These are phyloP conservation scores for Anser brachyrhynchus DNA, from an alignment of 2,113 vertebrate species.

Conservation along the genomic window DNA sequence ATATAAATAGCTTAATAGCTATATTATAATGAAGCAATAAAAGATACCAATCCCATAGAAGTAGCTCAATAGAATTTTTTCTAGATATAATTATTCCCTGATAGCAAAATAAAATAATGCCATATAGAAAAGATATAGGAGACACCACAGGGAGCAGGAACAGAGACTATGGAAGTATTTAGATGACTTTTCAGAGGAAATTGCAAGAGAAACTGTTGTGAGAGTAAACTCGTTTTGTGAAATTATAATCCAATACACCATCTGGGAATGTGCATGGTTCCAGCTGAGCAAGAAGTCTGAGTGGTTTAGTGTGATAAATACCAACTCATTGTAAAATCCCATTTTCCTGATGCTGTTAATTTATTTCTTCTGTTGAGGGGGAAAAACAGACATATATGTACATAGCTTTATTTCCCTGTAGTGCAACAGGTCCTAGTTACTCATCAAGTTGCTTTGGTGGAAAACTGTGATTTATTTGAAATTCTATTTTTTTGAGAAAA, in stretches of 20 bases:
- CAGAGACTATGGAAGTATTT: conserved; percentile 15
- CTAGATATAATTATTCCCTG: not conserved
- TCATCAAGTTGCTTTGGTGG: not conserved
- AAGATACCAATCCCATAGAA: not conserved
- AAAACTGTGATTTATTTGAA: not conserved
- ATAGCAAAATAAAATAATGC: not conserved
- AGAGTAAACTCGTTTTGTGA: conserved; percentile 33
- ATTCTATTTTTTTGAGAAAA: not conserved
- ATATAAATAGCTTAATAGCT: not conserved
- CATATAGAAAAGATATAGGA: not conserved
- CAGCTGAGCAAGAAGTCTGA: conserved; percentile 49
- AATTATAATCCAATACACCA: conserved; percentile 63
- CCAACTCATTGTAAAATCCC: conserved; percentile 39
- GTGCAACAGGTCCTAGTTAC: not conserved
- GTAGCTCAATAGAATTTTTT: not conserved
- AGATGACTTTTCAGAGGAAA: conserved; percentile 39
- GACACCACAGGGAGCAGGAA: not conserved
- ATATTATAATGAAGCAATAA: not conserved
- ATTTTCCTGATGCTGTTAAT: conserved; percentile 35
- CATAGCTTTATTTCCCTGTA: not conserved
- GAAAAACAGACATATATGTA: not conserved
- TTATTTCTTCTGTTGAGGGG: conserved; percentile 38
- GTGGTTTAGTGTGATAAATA: conserved; percentile 62
- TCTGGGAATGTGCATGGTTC: conserved; percentile 33
- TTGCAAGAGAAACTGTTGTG: conserved; percentile 36